A percentile compares a stretch with the other conserved stretches of the same genome.
These are phyloP conservation scores for Misgurnus mizolepis DNA, from an alignment of 2,113 vertebrate genomes.

Conservation along the genomic window DNA sequence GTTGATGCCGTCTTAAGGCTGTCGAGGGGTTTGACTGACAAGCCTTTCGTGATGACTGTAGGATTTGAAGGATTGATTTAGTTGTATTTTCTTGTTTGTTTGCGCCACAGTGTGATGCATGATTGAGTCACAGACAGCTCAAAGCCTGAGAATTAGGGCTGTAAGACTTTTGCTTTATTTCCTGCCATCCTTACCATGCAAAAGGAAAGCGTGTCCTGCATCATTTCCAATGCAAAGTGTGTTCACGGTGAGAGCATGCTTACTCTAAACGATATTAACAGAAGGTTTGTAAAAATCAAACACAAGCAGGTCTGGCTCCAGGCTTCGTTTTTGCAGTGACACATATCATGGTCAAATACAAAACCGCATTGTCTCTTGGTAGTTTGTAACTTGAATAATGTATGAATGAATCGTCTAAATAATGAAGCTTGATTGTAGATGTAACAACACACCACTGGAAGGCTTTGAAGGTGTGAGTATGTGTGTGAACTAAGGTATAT, in stretches of 20 bases:
- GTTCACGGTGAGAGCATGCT: not conserved
- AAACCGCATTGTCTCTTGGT: conserved; percentile 26
- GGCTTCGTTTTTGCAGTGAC: conserved; percentile 21
- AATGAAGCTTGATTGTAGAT: conserved; percentile 48
- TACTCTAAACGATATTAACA: conserved; percentile 16
- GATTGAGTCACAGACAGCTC: conserved; percentile 44
- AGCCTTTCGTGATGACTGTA: conserved; percentile 41
- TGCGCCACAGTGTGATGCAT: conserved; percentile 34
- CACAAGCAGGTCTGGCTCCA: conserved; percentile 27
- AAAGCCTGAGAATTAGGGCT: conserved; percentile 4
- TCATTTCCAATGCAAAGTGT: conserved; percentile 29
- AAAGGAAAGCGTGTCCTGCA: not conserved
- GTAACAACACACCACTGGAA: conserved; percentile 69
- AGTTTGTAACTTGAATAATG: conserved; percentile 55
- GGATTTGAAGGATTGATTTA: conserved; percentile 52
- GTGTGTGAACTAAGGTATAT: conserved; percentile 59
- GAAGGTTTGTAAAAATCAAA: conserved; percentile 25
- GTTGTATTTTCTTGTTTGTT: conserved; percentile 51
- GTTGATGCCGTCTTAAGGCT: not conserved
- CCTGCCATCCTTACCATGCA: not conserved
- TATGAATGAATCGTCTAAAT: conserved; percentile 50
- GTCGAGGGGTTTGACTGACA: conserved; percentile 46
- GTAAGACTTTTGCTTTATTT: conserved; percentile 10
- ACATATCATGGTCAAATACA: conserved; percentile 30
- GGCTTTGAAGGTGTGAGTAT: conserved; percentile 74